phyloP scores from a whole-genome alignment of 2,113 vertebrate genomes.

The Entelurus aequoreus region DNA sequence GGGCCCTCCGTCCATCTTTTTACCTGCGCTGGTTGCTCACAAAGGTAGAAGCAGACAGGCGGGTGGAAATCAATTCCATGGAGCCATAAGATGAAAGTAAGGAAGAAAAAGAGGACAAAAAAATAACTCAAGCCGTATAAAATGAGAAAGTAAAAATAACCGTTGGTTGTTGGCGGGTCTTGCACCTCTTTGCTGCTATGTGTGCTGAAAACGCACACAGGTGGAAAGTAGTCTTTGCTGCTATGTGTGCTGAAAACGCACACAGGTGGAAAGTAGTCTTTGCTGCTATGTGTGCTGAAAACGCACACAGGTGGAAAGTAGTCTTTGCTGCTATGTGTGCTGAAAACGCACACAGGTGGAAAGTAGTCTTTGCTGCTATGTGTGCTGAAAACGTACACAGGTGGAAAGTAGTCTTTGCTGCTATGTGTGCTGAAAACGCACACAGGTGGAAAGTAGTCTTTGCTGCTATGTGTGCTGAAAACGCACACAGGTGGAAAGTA shows the following conservation, averaged over 20 bases:
- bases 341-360: not conserved
- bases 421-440: too few species aligned
- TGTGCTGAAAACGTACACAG: too few species aligned
- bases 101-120: slow-evolving; percentile 45
- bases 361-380: too few species aligned
- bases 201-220: not conserved
- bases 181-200: slow-evolving; percentile 32
- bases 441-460: too few species aligned
- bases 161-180: slow-evolving; percentile 33
- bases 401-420: too few species aligned
- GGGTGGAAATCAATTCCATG: slow-evolving; percentile 66
- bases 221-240: too few species aligned
- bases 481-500: too few species aligned
- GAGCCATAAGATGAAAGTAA: slow-evolving; percentile 63
- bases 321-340: not conserved
- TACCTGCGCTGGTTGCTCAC: slow-evolving; percentile 47
- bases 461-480: too few species aligned
- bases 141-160: slow-evolving; percentile 59
- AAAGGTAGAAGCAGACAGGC: slow-evolving; percentile 64
- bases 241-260: too few species aligned
- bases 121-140: slow-evolving; percentile 25
- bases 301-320: too few species aligned
- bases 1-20: slow-evolving; percentile 47
- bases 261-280: too few species aligned
- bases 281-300: too few species aligned